Percentiles rank a stretch among this genome's conserved stretches.
Conservation (phyloP, 1,140 invertebrate species). For the Lerema accius region DNA sequence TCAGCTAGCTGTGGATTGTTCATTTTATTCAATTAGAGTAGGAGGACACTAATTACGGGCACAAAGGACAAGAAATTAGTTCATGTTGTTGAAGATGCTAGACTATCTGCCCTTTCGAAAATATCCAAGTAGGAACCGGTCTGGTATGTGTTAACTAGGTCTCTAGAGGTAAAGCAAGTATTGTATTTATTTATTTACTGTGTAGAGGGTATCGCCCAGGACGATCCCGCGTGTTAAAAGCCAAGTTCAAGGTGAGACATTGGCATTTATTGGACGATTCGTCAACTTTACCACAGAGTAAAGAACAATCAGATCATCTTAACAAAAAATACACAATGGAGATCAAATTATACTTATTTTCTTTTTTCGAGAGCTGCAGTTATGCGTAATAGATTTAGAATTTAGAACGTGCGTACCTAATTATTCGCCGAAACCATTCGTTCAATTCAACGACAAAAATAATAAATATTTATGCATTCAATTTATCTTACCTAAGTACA, state of each 20-base stretch:
- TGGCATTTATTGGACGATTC: constrained; percentile 77
- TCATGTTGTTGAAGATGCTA: constrained; percentile 39
- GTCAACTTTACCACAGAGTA: constrained; percentile 56
- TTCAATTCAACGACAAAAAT: no score
- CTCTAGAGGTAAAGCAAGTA: constrained; percentile 43
- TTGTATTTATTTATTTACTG: constrained; percentile 46
- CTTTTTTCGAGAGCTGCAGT: no score
- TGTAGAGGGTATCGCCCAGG: constrained; percentile 49
- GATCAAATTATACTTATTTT: neutral
- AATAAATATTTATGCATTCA: no score
- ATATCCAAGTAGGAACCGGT: constrained; percentile 50
- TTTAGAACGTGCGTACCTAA: no score
- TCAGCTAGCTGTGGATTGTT: constrained; percentile 12
- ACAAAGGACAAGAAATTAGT: constrained; percentile 35
- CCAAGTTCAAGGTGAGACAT: constrained; percentile 77
- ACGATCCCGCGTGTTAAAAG: constrained; percentile 62
- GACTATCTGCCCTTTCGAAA: constrained; percentile 43
- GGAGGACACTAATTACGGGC: constrained; percentile 10
- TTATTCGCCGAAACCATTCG: no score
- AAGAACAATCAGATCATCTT: constrained; percentile 27
- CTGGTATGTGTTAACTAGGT: constrained; percentile 51
- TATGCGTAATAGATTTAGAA: no score
- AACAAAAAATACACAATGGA: neutral
- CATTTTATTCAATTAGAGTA: constrained; percentile 2
- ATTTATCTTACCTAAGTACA: no score